A percentile compares a stretch with the other conserved stretches of the same genome.
phyloP scores from a whole-genome alignment of 2,113 vertebrate genomes.

The Acrocephalus arundinaceus region DNA sequence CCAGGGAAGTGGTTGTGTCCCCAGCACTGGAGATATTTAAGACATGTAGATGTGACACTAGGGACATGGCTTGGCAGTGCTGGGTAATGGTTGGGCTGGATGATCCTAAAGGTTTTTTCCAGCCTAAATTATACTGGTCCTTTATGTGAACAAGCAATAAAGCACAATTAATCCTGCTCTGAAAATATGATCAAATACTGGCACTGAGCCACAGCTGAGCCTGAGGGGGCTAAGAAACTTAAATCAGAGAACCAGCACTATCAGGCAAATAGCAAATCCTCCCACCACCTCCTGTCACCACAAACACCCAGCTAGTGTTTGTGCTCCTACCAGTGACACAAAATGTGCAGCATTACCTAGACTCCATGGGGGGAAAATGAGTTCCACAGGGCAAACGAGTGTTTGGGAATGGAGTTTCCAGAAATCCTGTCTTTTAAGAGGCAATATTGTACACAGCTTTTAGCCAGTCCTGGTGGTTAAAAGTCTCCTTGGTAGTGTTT shows the following conservation, averaged over 20 bases:
- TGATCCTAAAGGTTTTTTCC: neutral
- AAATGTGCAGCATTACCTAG: neutral
- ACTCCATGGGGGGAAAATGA: neutral
- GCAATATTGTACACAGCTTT: neutral
- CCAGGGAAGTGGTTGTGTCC: neutral
- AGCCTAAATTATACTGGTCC: neutral
- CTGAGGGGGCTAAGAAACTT: neutral
- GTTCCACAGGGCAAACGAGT: neutral
- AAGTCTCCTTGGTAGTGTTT: neutral
- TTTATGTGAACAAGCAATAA: neutral
- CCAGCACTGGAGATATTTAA: neutral
- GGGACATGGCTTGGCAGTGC: neutral
- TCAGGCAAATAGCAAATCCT: neutral
- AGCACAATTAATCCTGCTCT: constrained; percentile 49
- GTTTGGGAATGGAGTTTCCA: accelerated
- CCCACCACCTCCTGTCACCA: neutral
- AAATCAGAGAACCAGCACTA: neutral
- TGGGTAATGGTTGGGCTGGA: neutral
- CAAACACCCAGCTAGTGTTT: neutral
- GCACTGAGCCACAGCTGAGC: constrained; percentile 30
- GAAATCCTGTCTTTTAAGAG: neutral
- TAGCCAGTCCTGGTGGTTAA: neutral
- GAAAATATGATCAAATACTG: constrained; percentile 33
- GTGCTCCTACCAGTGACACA: neutral
- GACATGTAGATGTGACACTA: neutral